Conservation (phyloP, 2,888 invertebrate genomes). For the Mythimna loreyi region DNA sequence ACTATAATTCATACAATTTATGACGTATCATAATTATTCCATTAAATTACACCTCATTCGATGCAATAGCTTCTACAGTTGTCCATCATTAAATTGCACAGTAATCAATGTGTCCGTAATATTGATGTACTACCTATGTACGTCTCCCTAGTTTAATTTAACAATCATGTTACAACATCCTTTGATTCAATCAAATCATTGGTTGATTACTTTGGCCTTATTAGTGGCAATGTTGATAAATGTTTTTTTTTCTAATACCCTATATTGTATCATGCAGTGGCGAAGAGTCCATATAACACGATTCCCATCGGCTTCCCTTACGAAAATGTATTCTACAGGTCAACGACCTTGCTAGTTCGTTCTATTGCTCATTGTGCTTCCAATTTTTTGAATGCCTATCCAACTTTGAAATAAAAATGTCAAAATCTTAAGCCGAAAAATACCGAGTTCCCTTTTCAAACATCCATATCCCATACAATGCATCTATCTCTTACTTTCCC, state of each 20-base stretch:
- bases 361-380: too few species aligned
- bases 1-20: background rate
- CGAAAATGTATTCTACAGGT: too few species aligned
- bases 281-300: too few species aligned
- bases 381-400: too few species aligned
- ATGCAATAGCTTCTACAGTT: background rate
- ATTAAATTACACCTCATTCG: slow-evolving; percentile 22
- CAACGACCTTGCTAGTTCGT: too few species aligned
- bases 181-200: slow-evolving; percentile 13
- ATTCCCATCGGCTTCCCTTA: too few species aligned
- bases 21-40: background rate
- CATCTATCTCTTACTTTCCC: too few species aligned
- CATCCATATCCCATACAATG: too few species aligned
- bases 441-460: too few species aligned
- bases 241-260: background rate
- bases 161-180: slow-evolving; percentile 8
- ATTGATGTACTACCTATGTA: background rate
- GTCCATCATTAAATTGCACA: slow-evolving; percentile 16
- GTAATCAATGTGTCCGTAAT: background rate
- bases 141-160: background rate
- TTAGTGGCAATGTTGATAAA: background rate
- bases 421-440: too few species aligned
- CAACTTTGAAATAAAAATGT: too few species aligned
- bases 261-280: too few species aligned
- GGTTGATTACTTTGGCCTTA: slow-evolving; percentile 1